phyloP scores from a whole-genome alignment of 2,888 invertebrate species.

The Spilarctia lutea region DNA sequence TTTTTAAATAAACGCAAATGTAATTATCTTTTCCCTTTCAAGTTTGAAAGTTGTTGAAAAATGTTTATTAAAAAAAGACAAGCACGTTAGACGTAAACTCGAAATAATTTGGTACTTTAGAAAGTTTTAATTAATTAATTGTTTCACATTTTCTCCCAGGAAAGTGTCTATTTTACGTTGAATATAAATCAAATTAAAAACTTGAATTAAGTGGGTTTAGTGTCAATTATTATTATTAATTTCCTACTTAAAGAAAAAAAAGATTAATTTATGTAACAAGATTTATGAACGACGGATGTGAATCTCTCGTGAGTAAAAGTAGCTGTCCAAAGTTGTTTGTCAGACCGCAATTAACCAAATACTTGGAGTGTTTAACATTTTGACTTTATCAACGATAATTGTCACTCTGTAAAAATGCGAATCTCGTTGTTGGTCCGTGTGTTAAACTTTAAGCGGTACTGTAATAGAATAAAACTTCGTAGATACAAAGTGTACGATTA shows the following conservation, averaged over 20 bases:
- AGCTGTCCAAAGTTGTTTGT: neutral
- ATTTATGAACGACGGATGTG: neutral
- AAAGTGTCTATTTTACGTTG: neutral
- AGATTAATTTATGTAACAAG: neutral
- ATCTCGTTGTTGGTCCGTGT: neutral
- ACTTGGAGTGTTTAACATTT: neutral
- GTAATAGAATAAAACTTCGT: neutral
- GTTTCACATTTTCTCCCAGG: conserved; percentile 5
- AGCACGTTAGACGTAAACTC: conserved; percentile 10
- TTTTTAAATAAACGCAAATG: neutral
- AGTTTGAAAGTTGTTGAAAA: conserved; percentile 5
- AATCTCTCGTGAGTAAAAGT: neutral
- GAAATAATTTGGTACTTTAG: conserved; percentile 19
- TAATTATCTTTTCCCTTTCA: conserved; percentile 10
- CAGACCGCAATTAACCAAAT: neutral
- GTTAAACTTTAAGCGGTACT: neutral
- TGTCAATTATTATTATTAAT: neutral
- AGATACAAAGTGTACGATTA: neutral
- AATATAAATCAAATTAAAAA: conserved; percentile 9
- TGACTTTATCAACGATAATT: neutral
- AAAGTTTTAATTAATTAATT: conserved; percentile 23
- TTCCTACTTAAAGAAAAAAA: neutral
- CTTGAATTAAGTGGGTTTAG: neutral
- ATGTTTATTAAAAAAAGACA: conserved; percentile 3
- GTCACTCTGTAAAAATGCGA: neutral